Base-by-base conservation (phyloP, 2,797 vertebrate genomes). In the Chrysolophus pictus region DNA sequence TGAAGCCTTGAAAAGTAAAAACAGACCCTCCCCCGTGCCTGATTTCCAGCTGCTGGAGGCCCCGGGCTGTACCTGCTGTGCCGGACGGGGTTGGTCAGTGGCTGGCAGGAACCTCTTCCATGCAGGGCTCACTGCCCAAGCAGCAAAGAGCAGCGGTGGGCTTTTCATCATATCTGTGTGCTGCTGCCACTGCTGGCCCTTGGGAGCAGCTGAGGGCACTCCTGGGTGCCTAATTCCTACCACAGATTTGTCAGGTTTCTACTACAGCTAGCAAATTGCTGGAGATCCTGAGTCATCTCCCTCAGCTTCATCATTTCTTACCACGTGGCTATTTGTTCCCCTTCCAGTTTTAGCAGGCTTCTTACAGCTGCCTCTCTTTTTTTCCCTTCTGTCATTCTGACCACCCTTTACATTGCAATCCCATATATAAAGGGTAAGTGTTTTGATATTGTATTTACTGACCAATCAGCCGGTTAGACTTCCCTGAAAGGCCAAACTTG, bases 301-400 rank as follows among this genome's bases (percentile, higher is more conserved):
- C 79, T 88, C 73, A 88, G 82, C 56, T 88, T 88, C 87, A 65
- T 60, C 69, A 64, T 75, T 84, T 81, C 47, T 91, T 55, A 63
- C 29, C 76, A 65, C 7, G 7, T 42, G 63, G 63, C 23, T n/a
- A 35, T 81, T 93, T 78, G 14, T 89, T 92, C 63, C 89, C 59
- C 28, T 41, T 78, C 28, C 41, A 84, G 0, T 58, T 23, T 81
- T 64, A 67, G 69, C 0, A 76, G 24, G 56, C 12, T 67, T 85
- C 70, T 69, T 67, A 59, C 7, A 85, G 41, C 51, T 42, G 63
- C 28, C 26, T 80, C 44, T 70, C 39, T 58, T 70, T 88, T 63
- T 42, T 46, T 8, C 8, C 19, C 1, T 92, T 87, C 37, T 37
- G 28, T 67, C 0, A 0, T 88, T 84, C 63, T 92, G 51, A 63